Percentiles rank a stretch among this genome's conserved stretches.
These are phyloP conservation scores for Gobiocypris rarus DNA, from an alignment of 2,113 vertebrate genomes.

Conservation along the genomic window DNA sequence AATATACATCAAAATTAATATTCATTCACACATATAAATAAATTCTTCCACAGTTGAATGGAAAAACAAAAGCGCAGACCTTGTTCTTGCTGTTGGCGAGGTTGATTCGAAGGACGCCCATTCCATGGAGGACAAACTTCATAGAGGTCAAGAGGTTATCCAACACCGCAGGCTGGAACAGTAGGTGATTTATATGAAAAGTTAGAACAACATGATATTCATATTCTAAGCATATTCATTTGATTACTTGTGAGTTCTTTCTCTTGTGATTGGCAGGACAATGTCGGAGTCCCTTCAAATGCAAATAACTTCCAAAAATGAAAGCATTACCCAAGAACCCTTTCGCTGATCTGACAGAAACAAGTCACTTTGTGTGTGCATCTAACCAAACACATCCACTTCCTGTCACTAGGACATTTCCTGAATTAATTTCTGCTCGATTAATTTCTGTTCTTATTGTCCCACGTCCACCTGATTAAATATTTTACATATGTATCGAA, in stretches of 20 bases:
- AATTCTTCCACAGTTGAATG: not conserved
- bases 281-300: not conserved
- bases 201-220: not conserved
- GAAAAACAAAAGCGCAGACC: conserved; percentile 56
- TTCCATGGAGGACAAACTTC: conserved; percentile 80
- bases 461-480: not conserved
- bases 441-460: not conserved
- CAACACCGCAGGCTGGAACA: conserved; percentile 71
- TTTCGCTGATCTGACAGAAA: not conserved
- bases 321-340: not conserved
- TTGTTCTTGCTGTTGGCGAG: conserved; percentile 76
- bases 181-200: not conserved
- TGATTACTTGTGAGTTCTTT: not conserved
- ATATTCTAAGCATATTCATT: not conserved
- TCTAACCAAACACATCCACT: not conserved
- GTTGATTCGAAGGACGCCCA: conserved; percentile 78
- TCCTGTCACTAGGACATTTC: not conserved
- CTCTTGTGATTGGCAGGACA: not conserved
- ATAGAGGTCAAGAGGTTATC: conserved; percentile 81
- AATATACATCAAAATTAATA: not conserved
- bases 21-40: no score
- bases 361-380: not conserved
- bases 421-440: not conserved
- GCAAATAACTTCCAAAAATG: not conserved
- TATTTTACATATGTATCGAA: not conserved